Conservation (phyloP, 2,888 invertebrate genomes). For the Spicauda simplicius region DNA sequence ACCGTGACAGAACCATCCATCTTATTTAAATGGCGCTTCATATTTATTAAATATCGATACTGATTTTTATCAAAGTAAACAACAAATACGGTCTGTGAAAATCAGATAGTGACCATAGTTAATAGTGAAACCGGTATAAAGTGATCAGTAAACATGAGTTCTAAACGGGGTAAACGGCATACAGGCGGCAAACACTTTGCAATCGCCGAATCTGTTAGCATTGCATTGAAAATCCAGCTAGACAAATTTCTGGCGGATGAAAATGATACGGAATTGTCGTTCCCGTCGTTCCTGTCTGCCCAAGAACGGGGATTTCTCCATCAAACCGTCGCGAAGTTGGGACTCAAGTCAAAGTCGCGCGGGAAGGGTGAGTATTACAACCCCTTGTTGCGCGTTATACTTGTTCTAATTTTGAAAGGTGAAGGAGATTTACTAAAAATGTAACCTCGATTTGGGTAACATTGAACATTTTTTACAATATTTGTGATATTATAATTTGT, state of each 20-base stretch:
- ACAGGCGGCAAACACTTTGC: constrained; percentile 75
- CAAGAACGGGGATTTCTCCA: constrained; percentile 93
- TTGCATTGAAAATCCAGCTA: constrained; percentile 77
- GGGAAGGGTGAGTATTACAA: constrained; percentile 87
- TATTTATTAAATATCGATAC: neutral
- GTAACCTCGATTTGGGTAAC: too few species aligned
- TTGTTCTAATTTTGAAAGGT: neutral
- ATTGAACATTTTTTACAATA: too few species aligned
- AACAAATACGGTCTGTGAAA: neutral
- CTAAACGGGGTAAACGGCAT: constrained; percentile 71
- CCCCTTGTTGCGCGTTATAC: constrained; percentile 3
- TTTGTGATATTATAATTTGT: too few species aligned
- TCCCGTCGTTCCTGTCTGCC: constrained; percentile 90
- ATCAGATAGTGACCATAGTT: neutral
- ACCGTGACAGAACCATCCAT: neutral
- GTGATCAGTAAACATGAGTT: constrained; percentile 61
- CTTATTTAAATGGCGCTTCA: neutral
- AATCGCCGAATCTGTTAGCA: constrained; percentile 79
- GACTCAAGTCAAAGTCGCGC: constrained; percentile 91
- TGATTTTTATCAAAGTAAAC: neutral
- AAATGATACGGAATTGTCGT: constrained; percentile 82
- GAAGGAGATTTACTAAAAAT: neutral
- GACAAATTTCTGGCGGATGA: constrained; percentile 78
- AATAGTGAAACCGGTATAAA: neutral
- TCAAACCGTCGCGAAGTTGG: constrained; percentile 87